Evolutionary conservation across 2,888 invertebrate genomes (phyloP).

Genomic region (Helicoverpa assulta): DNA sequence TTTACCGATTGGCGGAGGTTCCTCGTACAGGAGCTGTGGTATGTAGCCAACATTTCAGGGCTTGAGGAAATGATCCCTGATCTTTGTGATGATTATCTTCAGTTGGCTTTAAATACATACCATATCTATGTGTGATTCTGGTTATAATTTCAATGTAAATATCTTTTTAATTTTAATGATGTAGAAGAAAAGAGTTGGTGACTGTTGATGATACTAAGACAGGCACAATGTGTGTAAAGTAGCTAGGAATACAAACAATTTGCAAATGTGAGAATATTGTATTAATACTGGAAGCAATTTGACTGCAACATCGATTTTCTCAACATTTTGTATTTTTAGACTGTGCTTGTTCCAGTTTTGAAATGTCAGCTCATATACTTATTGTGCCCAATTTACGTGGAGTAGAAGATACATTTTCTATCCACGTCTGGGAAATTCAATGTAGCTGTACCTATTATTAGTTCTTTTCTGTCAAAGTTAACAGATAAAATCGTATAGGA

Average conservation of each 20-base stretch:
- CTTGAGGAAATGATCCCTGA: neutral
- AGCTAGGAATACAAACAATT: neutral
- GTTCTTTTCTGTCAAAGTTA: too few species aligned
- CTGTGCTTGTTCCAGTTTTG: conserved; percentile 30
- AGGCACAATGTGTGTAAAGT: too few species aligned
- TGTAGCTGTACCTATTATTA: too few species aligned
- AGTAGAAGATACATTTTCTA: neutral
- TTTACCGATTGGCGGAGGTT: neutral
- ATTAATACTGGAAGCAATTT: conserved; percentile 1
- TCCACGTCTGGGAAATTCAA: neutral
- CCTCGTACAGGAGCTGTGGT: neutral
- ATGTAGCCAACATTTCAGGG: neutral
- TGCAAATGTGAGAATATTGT: neutral
- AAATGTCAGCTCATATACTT: conserved; percentile 17
- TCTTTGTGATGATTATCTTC: neutral
- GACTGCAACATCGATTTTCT: conserved; percentile 24
- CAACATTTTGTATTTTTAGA: conserved; percentile 41
- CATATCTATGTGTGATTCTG: too few species aligned
- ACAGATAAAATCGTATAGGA: too few species aligned
- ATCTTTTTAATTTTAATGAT: too few species aligned
- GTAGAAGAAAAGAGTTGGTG: neutral
- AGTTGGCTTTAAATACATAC: too few species aligned
- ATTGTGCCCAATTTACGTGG: conserved; percentile 33
- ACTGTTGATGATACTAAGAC: neutral
- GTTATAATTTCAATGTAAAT: too few species aligned